Base-by-base conservation (phyloP, 2,113 vertebrate species). In the Benitochromis conjunctus region DNA sequence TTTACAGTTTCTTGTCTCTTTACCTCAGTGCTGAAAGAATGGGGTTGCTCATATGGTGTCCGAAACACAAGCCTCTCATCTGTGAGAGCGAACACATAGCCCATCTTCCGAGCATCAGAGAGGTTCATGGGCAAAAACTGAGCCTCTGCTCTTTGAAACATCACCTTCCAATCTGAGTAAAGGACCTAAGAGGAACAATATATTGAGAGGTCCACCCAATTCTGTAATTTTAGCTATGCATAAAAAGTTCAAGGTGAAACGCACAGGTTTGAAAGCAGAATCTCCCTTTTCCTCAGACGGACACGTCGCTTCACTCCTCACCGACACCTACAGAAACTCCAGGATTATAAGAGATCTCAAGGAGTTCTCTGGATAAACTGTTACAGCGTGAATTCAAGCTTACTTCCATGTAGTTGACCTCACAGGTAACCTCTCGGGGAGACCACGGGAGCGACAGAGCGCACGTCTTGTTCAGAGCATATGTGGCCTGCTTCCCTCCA, bases 341-440 rank as follows among this genome's bases (percentile, higher is more conserved):
- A 5, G 4, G 12, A 53, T 19, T 13, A 56, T 3, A 7, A 7
- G 64, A 10, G 18, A n/a, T 4, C 31, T 19, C 3, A 38, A 31
- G 13, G 5, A 7, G 1, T 6, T 12, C 1, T 6, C 5, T 12
- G 5, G 9, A 2, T 26, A 13, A 64, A 41, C 13, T 1, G 3
- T 9, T 3, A 6, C 2, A 5, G 41, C 26, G 12, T 46, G 1
- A 11, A 74, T 3, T 4, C 5, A 18, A 43, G 5, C 76, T 31
- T 80, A 95, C 95, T 82, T 96, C 96, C 94, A 96, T 95, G 88
- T 95, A 96, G 91, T 95, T 95, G 13, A 79, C 41, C 80, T 96
- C 94, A 91, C 95, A 96, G 31, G 83, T 91, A 7, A 96, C 82
- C 58, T 95, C 95, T 77, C 93, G 92, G 16, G 93, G 85, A 51